Conservation (phyloP, 2,888 invertebrate species). For the Tipula lateralis region DNA sequence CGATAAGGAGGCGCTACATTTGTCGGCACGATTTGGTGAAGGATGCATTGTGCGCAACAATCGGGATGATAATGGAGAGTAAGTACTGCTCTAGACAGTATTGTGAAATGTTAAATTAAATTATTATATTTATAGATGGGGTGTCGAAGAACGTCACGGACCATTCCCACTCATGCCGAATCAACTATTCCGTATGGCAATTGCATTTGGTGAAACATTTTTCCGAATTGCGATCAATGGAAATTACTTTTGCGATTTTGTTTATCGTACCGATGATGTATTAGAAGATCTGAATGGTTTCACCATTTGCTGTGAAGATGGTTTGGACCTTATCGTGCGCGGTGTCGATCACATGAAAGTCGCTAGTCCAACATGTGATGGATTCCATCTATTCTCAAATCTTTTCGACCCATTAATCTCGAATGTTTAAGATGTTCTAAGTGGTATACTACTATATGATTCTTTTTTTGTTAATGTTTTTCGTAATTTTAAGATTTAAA, state of each 20-base stretch:
- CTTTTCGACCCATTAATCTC: conserved; percentile 14
- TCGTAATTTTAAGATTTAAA: neutral
- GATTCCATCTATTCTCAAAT: conserved; percentile 45
- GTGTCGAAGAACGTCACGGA: conserved; percentile 45
- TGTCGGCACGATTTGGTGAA: neutral
- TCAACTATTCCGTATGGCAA: conserved; percentile 47
- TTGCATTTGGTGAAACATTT: conserved; percentile 46
- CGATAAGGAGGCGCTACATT: conserved; percentile 32
- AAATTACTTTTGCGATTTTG: conserved; percentile 43
- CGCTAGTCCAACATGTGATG: conserved; percentile 43
- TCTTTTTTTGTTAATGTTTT: neutral
- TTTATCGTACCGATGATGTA: conserved; percentile 42
- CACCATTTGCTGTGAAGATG: conserved; percentile 43
- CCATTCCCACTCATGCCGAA: conserved; percentile 47
- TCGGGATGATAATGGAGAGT: neutral
- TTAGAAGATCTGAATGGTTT: conserved; percentile 46
- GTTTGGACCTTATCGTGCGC: conserved; percentile 45
- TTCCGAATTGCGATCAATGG: conserved; percentile 48
- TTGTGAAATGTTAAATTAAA: neutral
- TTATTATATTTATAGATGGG: conserved; percentile 40
- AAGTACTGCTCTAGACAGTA: neutral
- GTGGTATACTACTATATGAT: neutral
- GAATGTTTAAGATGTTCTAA: neutral
- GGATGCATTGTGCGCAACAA: neutral
- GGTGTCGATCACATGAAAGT: conserved; percentile 47